A percentile compares a stretch with the other conserved stretches of the same genome.
These are phyloP conservation scores for Xiphydria camelus DNA, from an alignment of 2,888 invertebrate species.

Conservation along the genomic window DNA sequence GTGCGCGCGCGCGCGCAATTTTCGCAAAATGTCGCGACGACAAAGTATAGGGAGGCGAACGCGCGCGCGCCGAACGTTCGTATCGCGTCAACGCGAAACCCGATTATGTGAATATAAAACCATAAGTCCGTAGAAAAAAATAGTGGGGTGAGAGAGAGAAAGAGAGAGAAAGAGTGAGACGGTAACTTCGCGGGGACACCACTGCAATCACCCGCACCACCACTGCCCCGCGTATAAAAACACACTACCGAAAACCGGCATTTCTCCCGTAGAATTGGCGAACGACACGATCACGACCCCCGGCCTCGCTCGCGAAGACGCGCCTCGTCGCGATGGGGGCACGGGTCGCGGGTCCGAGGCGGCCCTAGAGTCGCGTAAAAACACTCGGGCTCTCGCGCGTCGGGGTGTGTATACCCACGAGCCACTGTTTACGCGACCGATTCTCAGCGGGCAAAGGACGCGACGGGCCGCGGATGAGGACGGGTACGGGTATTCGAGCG, in stretches of 20 bases:
- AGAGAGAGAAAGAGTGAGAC: no score
- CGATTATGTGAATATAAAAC: no score
- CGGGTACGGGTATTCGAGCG: constrained; percentile 29
- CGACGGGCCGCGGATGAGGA: constrained; percentile 22
- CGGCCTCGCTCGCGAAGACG: background rate
- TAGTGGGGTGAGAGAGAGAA: no score
- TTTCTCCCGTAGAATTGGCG: constrained; percentile 15
- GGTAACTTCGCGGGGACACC: no score
- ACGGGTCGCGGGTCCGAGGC: background rate
- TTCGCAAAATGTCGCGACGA: no score
- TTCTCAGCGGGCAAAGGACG: constrained; percentile 22
- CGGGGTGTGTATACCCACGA: constrained; percentile 51
- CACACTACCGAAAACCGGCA: constrained; percentile 38
- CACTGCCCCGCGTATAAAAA: constrained; percentile 37
- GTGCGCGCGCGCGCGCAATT: no score
- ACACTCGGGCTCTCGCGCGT: constrained; percentile 35
- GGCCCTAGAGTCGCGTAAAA: constrained; percentile 13
- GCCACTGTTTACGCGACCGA: constrained; percentile 47
- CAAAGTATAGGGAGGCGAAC: no score
- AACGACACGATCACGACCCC: background rate
- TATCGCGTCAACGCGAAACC: no score
- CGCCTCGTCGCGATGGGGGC: background rate
- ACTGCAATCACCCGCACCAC: constrained; percentile 21
- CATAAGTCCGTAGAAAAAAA: no score
- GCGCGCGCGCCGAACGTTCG: no score